Base-by-base conservation (phyloP, 1,140 invertebrate species). In the Mylabris phalerata region DNA sequence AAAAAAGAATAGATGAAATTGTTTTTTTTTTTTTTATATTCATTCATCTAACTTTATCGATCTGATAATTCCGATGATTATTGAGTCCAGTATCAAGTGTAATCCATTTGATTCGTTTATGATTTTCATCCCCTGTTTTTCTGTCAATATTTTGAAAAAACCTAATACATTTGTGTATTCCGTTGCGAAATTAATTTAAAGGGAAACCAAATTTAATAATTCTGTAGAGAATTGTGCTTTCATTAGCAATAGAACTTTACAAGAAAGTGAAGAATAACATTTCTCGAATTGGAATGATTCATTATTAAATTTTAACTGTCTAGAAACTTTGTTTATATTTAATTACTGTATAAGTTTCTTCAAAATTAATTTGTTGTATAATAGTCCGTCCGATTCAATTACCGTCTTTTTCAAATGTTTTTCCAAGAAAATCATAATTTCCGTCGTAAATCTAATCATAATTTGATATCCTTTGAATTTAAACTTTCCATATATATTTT, bases 201-300 rank as follows among this genome's bases (percentile, higher is more conserved):
- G 57, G 59, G 63, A 62, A 65, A 65, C 63, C 61, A 61, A 65
- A 65, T 65, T 65, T 60, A 65, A 65, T 65, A 61, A 63, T 65
- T 61, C 55, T 59, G 55, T 51, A 59, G 54, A 63, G 50, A 46
- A 57, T 4, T 32, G 32, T 7, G 61, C 63, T 63, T 65, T 65
- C 61, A 62, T 63, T 65, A 63, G 63, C 63, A 65, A 65, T 65
- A 59, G 61, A 62, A 59, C 56, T 59, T 60, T 62, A 59, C 61
- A 62, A 62, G 61, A 62, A 59, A 59, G 57, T 56, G 48, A 59
- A 59, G 58, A 60, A 60, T 60, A 60, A 60, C 58, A 60, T 54
- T 60, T 52, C 58, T 60, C 48, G 58, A 50, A 60, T 60, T 55
- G 58, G 46, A 60, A 51, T 60, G 58, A 60, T 60, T 60, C 58